phyloP scores from a whole-genome alignment of 2,113 vertebrate genomes.

The Zeus faber region DNA sequence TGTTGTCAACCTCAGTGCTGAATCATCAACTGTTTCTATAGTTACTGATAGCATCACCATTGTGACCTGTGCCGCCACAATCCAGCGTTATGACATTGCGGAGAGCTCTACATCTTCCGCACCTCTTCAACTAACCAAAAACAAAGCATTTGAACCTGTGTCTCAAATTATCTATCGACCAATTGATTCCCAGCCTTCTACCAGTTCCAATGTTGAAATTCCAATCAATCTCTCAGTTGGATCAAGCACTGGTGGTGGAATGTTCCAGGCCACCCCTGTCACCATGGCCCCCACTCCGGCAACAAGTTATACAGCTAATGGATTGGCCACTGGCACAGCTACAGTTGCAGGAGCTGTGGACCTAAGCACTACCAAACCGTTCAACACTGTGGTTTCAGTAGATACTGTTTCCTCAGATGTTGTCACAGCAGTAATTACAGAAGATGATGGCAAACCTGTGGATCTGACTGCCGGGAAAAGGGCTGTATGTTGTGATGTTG shows the following conservation, averaged over 20 bases:
- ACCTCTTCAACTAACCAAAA: conserved; percentile 87
- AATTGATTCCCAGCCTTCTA: conserved; percentile 69
- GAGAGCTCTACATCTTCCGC: conserved; percentile 70
- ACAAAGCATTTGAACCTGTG: conserved; percentile 82
- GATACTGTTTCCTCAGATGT: conserved; percentile 79
- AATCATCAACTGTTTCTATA: conserved; percentile 76
- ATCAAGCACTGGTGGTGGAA: conserved; percentile 69
- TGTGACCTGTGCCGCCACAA: conserved; percentile 80
- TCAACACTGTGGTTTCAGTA: conserved; percentile 85
- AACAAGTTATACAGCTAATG: conserved; percentile 57
- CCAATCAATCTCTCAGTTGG: conserved; percentile 91
- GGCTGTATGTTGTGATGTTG: conserved; percentile 93
- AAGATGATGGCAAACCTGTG: conserved; percentile 93
- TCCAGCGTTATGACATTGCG: conserved; percentile 65
- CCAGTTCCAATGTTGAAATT: conserved; percentile 75
- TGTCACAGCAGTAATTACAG: conserved; percentile 84
- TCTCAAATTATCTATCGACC: conserved; percentile 76
- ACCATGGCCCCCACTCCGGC: conserved; percentile 73
- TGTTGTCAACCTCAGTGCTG: conserved; percentile 89
- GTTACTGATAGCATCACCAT: conserved; percentile 79
- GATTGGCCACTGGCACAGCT: conserved; percentile 78
- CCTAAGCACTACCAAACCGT: conserved; percentile 89
- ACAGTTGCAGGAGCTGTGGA: conserved; percentile 86
- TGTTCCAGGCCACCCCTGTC: conserved; percentile 74
- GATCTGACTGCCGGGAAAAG: conserved; percentile 92